Conservation (phyloP, 2,113 vertebrate species). For the Corynorhinus townsendii region DNA sequence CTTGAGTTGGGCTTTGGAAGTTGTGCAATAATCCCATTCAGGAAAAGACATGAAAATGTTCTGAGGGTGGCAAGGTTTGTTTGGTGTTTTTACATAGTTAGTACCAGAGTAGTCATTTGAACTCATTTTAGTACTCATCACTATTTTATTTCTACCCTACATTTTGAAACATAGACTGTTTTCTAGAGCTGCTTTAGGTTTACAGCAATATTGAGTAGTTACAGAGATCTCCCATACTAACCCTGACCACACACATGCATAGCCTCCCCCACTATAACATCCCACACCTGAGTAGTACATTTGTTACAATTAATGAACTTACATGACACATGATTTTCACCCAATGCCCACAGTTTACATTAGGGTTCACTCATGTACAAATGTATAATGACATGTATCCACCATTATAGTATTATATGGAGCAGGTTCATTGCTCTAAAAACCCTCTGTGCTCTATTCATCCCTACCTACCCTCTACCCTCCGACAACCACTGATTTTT, state of each 20-base stretch:
- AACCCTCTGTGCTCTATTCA: not conserved
- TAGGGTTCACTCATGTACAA: not conserved
- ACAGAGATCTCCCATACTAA: not conserved
- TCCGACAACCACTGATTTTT: not conserved
- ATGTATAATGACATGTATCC: not conserved
- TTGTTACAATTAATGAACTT: not conserved
- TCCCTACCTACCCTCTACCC: not conserved
- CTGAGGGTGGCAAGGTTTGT: not conserved
- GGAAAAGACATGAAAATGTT: not conserved
- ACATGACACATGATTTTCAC: not conserved
- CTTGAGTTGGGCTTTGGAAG: not conserved
- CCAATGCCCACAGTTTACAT: not conserved
- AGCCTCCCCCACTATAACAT: not conserved
- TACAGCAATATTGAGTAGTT: not conserved
- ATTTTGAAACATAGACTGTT: not conserved
- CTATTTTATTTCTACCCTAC: not conserved
- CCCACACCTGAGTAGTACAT: not conserved
- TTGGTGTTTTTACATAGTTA: not conserved
- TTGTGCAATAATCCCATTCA: not conserved
- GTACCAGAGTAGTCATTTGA: not conserved
- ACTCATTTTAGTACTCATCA: not conserved
- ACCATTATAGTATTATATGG: not conserved
- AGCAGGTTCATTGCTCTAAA: not conserved
- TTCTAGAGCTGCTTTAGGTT: not conserved
- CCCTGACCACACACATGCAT: not conserved